These are phyloP conservation scores for Eurosta solidaginis DNA, from an alignment of 1,140 invertebrate genomes.

Conservation along the genomic window DNA sequence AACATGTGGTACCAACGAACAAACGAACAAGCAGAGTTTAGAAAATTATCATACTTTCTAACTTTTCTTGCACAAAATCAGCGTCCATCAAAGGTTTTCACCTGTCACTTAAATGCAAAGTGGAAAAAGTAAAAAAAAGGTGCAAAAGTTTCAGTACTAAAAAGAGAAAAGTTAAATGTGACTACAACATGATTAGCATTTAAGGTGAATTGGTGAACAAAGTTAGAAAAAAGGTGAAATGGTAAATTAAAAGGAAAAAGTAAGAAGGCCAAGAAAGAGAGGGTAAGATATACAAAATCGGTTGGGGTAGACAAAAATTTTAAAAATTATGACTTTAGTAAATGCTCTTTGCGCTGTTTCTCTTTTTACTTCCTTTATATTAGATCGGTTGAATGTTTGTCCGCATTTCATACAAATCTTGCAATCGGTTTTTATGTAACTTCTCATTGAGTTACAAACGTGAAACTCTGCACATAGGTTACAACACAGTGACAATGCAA, in stretches of 20 bases:
- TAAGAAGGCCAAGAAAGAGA: neutral
- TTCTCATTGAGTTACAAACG: too few relatives aligned
- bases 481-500: too few relatives aligned
- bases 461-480: too few relatives aligned
- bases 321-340: constrained; percentile 15
- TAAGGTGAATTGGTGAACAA: constrained; percentile 3
- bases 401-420: too few relatives aligned
- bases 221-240: constrained; percentile 13
- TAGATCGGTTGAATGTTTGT: too few relatives aligned
- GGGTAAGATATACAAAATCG: neutral
- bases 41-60: constrained; percentile 18
- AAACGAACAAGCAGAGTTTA: neutral
- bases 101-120: constrained; percentile 2
- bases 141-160: neutral
- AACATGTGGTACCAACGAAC: too few relatives aligned
- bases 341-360: too few relatives aligned
- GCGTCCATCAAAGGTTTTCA: constrained; percentile 26
- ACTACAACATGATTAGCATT: constrained; percentile 23
- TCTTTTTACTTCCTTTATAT: too few relatives aligned
- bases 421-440: too few relatives aligned
- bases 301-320: neutral
- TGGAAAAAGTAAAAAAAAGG: neutral
- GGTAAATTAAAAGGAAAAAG: neutral
- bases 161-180: neutral
- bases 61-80: constrained; percentile 1